Evolutionary conservation across 2,888 invertebrate genomes (phyloP).

Genomic region (Cephus spinipes): DNA sequence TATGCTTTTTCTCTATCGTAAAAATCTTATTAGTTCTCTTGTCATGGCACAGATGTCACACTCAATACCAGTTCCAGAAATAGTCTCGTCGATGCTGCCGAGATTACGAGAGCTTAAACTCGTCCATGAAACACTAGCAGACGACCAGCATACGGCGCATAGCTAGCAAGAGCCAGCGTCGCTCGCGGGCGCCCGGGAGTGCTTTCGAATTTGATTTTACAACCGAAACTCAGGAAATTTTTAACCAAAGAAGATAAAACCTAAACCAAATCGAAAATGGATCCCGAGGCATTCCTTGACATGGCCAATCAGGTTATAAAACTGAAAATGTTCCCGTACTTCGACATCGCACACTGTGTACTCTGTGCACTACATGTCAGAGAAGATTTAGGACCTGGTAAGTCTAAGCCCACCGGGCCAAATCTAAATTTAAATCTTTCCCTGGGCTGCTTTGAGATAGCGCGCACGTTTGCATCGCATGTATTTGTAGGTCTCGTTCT

Average conservation of each 20-base stretch:
- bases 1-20: no score
- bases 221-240: constrained; percentile 5
- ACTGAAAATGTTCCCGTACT: constrained; percentile 99
- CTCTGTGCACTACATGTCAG: constrained; percentile 94
- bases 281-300: constrained; percentile 96
- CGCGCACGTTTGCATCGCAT: constrained; percentile 25
- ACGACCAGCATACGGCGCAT: constrained; percentile 35
- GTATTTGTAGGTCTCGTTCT: background rate
- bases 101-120: no score
- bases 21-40: no score
- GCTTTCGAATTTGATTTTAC: constrained; percentile 22
- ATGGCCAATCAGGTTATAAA: constrained; percentile 99
- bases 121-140: background rate
- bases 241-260: constrained; percentile 4
- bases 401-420: constrained; percentile 64
- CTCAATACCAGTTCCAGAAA: no score
- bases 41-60: no score
- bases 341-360: constrained; percentile 97
- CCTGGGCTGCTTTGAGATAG: constrained; percentile 44
- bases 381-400: constrained; percentile 94
- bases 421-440: constrained; percentile 61
- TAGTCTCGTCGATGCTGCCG: no score
- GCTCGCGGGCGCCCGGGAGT: constrained; percentile 43
- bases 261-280: constrained; percentile 72
- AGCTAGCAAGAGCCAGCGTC: constrained; percentile 47